Conservation (phyloP, 1,140 invertebrate genomes). For the Hetaerina americana region DNA sequence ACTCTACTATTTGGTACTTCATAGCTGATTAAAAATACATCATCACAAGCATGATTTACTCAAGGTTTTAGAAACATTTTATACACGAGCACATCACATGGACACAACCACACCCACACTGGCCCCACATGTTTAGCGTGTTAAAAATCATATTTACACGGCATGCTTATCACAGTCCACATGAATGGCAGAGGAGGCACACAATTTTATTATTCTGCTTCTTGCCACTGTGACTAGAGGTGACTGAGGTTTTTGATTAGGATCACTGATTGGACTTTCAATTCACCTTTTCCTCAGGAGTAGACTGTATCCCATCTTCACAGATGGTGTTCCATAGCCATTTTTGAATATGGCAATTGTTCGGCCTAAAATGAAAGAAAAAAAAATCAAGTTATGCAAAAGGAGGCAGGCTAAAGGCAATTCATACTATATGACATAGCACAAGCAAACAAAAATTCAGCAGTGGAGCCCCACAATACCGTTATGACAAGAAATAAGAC, state of each 20-base stretch:
- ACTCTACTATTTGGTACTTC: too few species aligned
- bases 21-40: too few species aligned
- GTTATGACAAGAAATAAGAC: not conserved
- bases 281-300: conserved; percentile 2
- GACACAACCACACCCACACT: too few species aligned
- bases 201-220: not conserved
- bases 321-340: conserved; percentile 15
- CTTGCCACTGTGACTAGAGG: too few species aligned
- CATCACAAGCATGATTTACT: too few species aligned
- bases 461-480: not conserved
- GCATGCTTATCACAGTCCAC: not conserved
- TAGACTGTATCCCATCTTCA: conserved; percentile 10
- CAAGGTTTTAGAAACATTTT: too few species aligned
- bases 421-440: too few species aligned
- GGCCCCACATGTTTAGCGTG: too few species aligned
- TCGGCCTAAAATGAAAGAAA: conserved; percentile 19
- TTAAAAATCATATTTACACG: too few species aligned
- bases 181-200: not conserved
- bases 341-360: conserved; percentile 26
- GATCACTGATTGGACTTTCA: not conserved
- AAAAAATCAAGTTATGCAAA: not conserved
- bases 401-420: too few species aligned
- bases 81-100: too few species aligned
- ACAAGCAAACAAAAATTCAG: not conserved
- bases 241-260: not conserved